A percentile compares a stretch with the other conserved stretches of the same genome.
phyloP scores from a whole-genome alignment of 2,888 invertebrate species.

The Synergus itoensis region DNA sequence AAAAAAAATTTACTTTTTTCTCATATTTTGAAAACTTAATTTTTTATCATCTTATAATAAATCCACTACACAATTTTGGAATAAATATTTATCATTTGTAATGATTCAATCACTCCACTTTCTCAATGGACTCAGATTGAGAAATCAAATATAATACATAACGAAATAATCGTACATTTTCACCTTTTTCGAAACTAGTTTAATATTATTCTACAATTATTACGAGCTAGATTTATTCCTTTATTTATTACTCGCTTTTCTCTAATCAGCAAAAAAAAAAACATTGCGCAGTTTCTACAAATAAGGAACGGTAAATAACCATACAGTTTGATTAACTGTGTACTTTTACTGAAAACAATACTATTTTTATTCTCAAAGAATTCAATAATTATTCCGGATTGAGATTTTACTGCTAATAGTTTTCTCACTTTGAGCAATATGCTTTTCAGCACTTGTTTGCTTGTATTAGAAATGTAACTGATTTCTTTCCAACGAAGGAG shows the following conservation, averaged over 20 bases:
- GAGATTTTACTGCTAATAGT: neutral
- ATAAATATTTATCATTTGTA: neutral
- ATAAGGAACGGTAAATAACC: neutral
- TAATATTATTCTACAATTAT: slow-evolving; percentile 29
- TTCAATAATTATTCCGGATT: slow-evolving; percentile 2
- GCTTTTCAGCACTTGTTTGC: slow-evolving; percentile 6
- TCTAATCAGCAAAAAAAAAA: slow-evolving; percentile 30
- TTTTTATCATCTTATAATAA: neutral
- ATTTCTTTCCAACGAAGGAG: neutral
- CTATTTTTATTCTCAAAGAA: neutral
- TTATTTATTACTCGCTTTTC: slow-evolving; percentile 32
- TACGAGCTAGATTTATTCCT: slow-evolving; percentile 15
- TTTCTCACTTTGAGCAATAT: neutral
- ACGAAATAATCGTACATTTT: slow-evolving; percentile 25
- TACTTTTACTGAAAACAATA: neutral
- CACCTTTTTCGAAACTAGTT: slow-evolving; percentile 34
- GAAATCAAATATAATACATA: too few species aligned
- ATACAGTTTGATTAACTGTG: neutral
- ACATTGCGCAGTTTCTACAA: neutral
- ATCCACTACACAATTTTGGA: neutral
- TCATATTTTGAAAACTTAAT: neutral
- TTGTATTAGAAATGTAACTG: slow-evolving; percentile 1
- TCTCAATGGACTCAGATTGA: neutral
- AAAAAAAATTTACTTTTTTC: neutral
- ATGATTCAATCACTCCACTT: neutral